phyloP scores from a whole-genome alignment of 2,113 vertebrate genomes.

The Nesoenas mayeri region DNA sequence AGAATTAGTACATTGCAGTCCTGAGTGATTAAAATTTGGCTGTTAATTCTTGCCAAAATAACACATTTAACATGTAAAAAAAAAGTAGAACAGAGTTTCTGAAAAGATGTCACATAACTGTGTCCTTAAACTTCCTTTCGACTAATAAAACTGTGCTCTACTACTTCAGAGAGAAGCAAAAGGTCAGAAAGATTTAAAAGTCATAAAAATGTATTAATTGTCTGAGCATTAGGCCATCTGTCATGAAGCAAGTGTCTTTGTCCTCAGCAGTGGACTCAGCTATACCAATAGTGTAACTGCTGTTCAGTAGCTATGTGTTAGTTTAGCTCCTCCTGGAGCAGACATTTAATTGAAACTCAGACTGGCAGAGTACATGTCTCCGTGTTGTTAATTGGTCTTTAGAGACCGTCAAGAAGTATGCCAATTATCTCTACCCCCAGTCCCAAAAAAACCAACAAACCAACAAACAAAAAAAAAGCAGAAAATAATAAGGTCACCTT shows the following conservation, averaged over 20 bases:
- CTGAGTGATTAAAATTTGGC: neutral
- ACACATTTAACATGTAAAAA: neutral
- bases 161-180: slow-evolving; percentile 44
- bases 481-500: slow-evolving; percentile 58
- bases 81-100: neutral
- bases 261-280: slow-evolving; percentile 28
- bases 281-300: slow-evolving; percentile 17
- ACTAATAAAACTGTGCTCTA: neutral
- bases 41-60: neutral
- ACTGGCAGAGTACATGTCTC: slow-evolving; percentile 41
- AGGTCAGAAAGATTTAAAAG: slow-evolving; percentile 60
- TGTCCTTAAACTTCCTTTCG: neutral
- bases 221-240: slow-evolving; percentile 44
- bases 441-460: neutral
- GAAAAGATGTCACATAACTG: neutral
- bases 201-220: slow-evolving; percentile 64
- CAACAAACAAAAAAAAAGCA: neutral
- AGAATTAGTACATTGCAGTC: neutral
- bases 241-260: neutral
- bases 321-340: slow-evolving; percentile 39
- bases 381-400: slow-evolving; percentile 71
- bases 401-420: slow-evolving; percentile 54
- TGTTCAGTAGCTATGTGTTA: slow-evolving; percentile 13
- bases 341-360: slow-evolving; percentile 66
- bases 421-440: slow-evolving; percentile 51